Evolutionary conservation across 2,888 invertebrate species (phyloP).

Genomic region (Chironomus riparius): DNA sequence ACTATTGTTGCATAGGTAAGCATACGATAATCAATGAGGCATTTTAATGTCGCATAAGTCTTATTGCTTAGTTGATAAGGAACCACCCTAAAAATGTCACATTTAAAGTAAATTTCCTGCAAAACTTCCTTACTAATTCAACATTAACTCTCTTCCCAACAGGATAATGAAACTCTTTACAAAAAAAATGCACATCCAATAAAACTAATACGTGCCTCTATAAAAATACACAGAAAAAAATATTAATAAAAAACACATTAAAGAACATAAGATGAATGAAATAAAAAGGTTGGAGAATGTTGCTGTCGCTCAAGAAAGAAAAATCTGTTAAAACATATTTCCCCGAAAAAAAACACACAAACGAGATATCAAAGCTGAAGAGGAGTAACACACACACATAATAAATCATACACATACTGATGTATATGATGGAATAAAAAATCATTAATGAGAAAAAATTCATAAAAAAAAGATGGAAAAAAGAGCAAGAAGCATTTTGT

Average conservation of each 20-base stretch:
- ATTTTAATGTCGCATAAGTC: not conserved
- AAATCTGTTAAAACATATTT: not conserved
- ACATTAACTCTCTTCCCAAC: not conserved
- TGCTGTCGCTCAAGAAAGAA: slow-evolving; percentile 13
- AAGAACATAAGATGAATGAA: not conserved
- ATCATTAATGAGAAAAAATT: slow-evolving; percentile 17
- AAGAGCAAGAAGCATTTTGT: too few relatives aligned
- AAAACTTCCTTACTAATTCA: not conserved
- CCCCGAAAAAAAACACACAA: slow-evolving; percentile 3
- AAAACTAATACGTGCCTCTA: slow-evolving; percentile 27
- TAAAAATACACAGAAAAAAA: slow-evolving; percentile 18
- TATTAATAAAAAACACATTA: slow-evolving; percentile 12
- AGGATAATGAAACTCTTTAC: slow-evolving; percentile 27
- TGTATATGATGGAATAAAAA: slow-evolving; percentile 1
- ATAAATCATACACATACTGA: slow-evolving; percentile 9
- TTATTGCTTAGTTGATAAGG: too few relatives aligned
- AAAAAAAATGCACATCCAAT: slow-evolving; percentile 27
- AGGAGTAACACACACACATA: not conserved
- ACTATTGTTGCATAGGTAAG: slow-evolving; percentile 27
- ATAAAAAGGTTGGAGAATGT: slow-evolving; percentile 3
- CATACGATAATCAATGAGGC: not conserved
- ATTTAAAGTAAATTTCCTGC: not conserved
- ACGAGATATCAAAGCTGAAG: slow-evolving; percentile 9
- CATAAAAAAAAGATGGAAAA: too few relatives aligned
- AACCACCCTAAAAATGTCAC: too few relatives aligned